Percentiles rank a stretch among this genome's conserved stretches.
Evolutionary conservation across 2,113 vertebrate genomes (phyloP).

Genomic region (Rhodinocichla rosea): DNA sequence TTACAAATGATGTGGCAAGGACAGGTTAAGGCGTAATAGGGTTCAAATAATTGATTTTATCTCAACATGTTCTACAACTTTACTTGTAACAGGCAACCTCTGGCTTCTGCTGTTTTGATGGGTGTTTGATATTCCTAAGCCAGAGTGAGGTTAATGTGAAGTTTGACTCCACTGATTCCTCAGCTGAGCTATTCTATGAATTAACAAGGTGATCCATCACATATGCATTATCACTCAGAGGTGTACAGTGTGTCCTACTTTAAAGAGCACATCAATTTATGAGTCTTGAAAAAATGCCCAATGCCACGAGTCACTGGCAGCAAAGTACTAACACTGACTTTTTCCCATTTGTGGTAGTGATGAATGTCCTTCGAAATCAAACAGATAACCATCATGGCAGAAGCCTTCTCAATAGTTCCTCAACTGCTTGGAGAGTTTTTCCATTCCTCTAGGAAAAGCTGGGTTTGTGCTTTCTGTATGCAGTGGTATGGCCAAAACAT

Average conservation of each 20-base stretch:
- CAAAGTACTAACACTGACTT: neutral
- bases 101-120: neutral
- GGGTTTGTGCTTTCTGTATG: neutral
- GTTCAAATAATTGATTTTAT: constrained; percentile 10
- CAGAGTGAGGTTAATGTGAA: constrained; percentile 38
- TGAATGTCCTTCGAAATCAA: neutral
- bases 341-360: neutral
- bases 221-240: neutral
- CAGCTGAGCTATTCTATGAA: neutral
- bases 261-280: constrained; percentile 10
- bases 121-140: constrained; percentile 24
- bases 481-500: neutral
- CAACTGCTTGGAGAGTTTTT: neutral
- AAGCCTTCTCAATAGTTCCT: neutral
- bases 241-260: neutral
- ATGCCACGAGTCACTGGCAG: neutral
- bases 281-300: neutral
- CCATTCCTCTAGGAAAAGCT: neutral
- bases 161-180: constrained; percentile 21
- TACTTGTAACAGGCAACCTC: neutral
- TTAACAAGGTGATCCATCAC: constrained; percentile 35
- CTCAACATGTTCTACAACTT: neutral
- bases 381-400: neutral
- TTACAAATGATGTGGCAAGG: neutral
- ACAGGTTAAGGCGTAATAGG: neutral